These are phyloP conservation scores for Bubo scandiacus DNA, from an alignment of 2,113 vertebrate genomes.

Conservation along the genomic window DNA sequence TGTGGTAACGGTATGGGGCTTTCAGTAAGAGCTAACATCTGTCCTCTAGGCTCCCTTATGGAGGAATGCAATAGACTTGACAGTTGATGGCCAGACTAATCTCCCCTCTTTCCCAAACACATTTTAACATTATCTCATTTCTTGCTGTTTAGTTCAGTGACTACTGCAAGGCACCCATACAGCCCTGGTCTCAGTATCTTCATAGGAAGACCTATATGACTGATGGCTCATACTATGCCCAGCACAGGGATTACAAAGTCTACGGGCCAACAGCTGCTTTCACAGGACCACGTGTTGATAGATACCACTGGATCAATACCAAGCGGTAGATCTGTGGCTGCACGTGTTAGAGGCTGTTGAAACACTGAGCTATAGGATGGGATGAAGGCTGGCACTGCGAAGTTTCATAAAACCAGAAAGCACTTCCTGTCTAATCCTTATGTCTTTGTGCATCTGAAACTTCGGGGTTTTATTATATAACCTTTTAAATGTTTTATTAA, in stretches of 20 bases:
- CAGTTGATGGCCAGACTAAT: accelerated
- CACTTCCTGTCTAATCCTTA: neutral
- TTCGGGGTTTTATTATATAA: neutral
- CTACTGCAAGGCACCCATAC: conserved; percentile 69
- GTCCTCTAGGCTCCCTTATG: neutral
- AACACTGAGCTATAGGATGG: neutral
- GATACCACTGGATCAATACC: conserved; percentile 94
- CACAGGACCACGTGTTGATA: conserved; percentile 79
- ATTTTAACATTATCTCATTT: accelerated
- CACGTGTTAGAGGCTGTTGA: accelerated
- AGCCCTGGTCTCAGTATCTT: conserved; percentile 77
- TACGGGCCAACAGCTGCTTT: conserved; percentile 68
- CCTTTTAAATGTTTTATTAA: conserved; percentile 27
- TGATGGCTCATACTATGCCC: conserved; percentile 46
- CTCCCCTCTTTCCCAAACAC: too few species aligned
- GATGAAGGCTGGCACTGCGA: neutral
- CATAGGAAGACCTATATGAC: conserved; percentile 69
- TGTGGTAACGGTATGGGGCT: accelerated
- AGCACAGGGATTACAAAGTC: conserved; percentile 72
- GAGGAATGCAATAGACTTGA: accelerated
- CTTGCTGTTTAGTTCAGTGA: conserved; percentile 69
- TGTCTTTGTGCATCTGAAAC: neutral
- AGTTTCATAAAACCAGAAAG: neutral
- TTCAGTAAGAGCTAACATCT: too few species aligned
- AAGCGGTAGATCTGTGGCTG: conserved; percentile 59